These are phyloP conservation scores for Taeniopygia guttata DNA, from an alignment of 2,797 vertebrate genomes.

Conservation along the genomic window DNA sequence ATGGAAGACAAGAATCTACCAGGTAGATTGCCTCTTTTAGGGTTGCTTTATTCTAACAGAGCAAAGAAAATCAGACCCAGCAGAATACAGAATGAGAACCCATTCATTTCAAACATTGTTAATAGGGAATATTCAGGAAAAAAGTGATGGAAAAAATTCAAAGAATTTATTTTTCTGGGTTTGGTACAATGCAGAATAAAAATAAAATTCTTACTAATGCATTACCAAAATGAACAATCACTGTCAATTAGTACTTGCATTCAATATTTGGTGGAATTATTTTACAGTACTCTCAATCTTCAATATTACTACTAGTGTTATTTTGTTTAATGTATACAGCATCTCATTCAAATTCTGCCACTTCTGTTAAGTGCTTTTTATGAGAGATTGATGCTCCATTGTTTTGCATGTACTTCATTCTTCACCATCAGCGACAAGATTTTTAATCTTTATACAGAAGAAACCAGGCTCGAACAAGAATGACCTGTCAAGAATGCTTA, in stretches of 20 bases:
- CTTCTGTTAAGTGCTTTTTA: constrained; percentile 49
- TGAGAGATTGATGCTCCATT: constrained; percentile 48
- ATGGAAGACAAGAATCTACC: background rate
- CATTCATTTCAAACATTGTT: background rate
- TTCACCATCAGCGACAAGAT: constrained; percentile 65
- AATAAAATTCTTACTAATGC: background rate
- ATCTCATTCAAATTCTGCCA: constrained; percentile 28
- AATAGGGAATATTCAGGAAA: background rate
- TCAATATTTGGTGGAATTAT: constrained; percentile 16
- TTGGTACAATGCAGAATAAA: background rate
- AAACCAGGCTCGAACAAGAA: constrained; percentile 55
- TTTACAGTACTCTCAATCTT: background rate
- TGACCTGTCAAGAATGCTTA: constrained; percentile 73
- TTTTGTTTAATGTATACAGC: background rate
- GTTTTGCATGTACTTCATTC: constrained; percentile 53
- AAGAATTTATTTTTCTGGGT: background rate
- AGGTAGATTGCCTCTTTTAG: background rate
- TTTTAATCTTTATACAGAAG: constrained; percentile 67
- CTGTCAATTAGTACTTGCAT: constrained; percentile 30
- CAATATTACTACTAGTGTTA: background rate
- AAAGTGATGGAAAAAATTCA: background rate
- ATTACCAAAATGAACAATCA: constrained; percentile 34
- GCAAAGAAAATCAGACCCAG: background rate
- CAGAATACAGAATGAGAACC: background rate
- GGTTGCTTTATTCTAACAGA: background rate